phyloP scores from a whole-genome alignment of 2,888 invertebrate genomes.

The Drosophila neotestacea region DNA sequence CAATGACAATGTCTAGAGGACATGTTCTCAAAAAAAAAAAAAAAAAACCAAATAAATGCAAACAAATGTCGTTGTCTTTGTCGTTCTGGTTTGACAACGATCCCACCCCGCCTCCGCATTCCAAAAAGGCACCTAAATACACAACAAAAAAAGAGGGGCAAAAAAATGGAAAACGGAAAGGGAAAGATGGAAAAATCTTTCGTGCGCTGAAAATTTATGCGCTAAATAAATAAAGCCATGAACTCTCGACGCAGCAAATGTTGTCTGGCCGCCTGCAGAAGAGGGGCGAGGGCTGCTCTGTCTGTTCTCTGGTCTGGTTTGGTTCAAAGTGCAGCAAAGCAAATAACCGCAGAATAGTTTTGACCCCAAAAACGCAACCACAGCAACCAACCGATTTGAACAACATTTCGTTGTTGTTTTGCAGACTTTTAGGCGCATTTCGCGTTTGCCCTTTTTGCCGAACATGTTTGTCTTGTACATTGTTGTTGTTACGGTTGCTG shows the following conservation, averaged over 20 bases:
- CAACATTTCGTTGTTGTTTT: conserved; percentile 46
- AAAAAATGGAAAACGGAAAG: neutral
- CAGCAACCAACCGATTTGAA: conserved; percentile 46
- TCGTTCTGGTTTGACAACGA: conserved; percentile 20
- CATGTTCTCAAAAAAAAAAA: conserved; percentile 49
- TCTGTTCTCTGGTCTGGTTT: conserved; percentile 29
- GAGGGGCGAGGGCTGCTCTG: neutral
- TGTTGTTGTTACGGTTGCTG: conserved; percentile 12
- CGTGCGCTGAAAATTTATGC: conserved; percentile 72
- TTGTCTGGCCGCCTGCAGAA: conserved; percentile 43
- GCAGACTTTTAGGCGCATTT: conserved; percentile 50
- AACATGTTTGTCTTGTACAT: conserved; percentile 42
- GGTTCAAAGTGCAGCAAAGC: conserved; percentile 53
- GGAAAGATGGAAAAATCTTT: conserved; percentile 50
- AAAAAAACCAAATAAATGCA: conserved; percentile 68
- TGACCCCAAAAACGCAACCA: conserved; percentile 29
- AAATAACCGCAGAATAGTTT: conserved; percentile 62
- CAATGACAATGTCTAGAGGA: conserved; percentile 42
- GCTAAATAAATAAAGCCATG: conserved; percentile 79
- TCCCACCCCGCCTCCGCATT: neutral
- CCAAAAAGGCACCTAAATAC: conserved; percentile 13
- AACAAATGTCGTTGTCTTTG: conserved; percentile 68
- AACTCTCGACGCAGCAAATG: conserved; percentile 70
- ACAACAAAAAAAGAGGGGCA: conserved; percentile 1
- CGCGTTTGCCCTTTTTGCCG: conserved; percentile 10